Evolutionary conservation across 2,797 vertebrate genomes (phyloP), one percentile per base, ranked within the genome.

Genomic region (Artibeus jamaicensis): DNA sequence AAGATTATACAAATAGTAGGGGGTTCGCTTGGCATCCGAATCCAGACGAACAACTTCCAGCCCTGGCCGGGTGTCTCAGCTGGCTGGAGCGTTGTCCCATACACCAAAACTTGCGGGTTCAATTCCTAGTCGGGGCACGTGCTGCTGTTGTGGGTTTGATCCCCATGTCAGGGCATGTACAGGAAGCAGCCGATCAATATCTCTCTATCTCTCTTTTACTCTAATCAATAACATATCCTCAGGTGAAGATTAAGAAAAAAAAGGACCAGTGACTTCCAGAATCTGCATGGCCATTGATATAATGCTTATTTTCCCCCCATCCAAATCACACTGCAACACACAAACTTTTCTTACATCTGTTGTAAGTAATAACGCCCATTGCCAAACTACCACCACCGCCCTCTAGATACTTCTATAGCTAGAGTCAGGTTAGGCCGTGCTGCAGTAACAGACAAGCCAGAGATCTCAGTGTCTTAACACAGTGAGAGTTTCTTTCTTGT

Each of bases 301-400:
- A 7, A 19, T 76, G 29, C 32, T 74, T 55, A 1, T 67, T 37
- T 73, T n/a, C 3, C 1, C n/a, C 29, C 11, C 1, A 21, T 53
- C 53, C 46, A 93, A 65, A n/a, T 65, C 78, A n/a, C 26, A 32
- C n/a, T 0, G 4, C 24, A 50, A 0, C 22, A 74, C 24, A 65
- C 11, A 24, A 4, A 21, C 39, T 59, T 81, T 34, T 22, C 39
- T 62, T 34, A 55, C 15, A 21, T 32, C 26, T 32, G 2, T 9
- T 90, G 21, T 39, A 44, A 65, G 50, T 55, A 83, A 42, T 74
- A 21, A n/a, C 22, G n/a, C 42, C 34, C 6, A 3, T 34, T 34
- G 50, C 32, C 7, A 48, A 50, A 46, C 24, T 8, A 26, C 2
- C 10, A 26, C 2, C 24, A 32, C n/a, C 0, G 0, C 21, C 39